Percentiles rank a stretch among this genome's conserved stretches.
These are phyloP conservation scores for Vultur gryphus DNA, from an alignment of 2,797 vertebrate genomes.

Conservation along the genomic window DNA sequence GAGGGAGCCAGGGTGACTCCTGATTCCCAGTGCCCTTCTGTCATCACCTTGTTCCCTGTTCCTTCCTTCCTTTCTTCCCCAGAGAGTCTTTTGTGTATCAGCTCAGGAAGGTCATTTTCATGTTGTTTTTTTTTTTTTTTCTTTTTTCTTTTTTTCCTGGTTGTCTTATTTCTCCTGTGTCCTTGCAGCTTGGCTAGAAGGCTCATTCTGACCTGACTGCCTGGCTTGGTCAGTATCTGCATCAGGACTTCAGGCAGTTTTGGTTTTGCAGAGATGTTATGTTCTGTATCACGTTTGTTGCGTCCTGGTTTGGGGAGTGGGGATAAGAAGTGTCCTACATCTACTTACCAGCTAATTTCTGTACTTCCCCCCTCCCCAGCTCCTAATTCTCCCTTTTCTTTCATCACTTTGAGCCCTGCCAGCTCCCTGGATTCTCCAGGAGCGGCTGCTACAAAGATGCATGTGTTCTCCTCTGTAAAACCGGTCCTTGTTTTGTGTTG, in stretches of 20 bases:
- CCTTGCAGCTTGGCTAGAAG: not conserved
- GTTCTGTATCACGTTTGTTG: not conserved
- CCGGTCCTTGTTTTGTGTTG: slow-evolving; percentile 75
- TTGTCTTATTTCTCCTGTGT: not conserved
- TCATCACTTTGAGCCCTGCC: not conserved
- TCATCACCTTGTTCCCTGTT: not conserved
- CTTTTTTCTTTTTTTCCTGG: no score
- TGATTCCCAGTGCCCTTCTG: not conserved
- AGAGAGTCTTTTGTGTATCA: not conserved
- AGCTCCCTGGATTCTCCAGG: not conserved
- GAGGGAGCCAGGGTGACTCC: not conserved
- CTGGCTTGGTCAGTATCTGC: not conserved
- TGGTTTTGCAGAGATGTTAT: not conserved
- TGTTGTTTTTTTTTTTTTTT: no score
- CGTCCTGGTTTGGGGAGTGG: not conserved
- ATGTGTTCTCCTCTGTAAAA: slow-evolving; percentile 67
- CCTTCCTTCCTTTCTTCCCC: not conserved
- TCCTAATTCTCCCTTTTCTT: not conserved
- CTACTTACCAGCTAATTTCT: not conserved
- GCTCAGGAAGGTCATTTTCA: not conserved
- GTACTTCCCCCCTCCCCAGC: no score
- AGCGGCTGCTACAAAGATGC: slow-evolving; percentile 41
- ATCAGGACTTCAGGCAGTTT: not conserved
- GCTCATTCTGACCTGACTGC: not conserved
- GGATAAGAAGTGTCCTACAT: not conserved